Conservation (phyloP, 2,888 invertebrate genomes). For the Diogma glabrata region DNA sequence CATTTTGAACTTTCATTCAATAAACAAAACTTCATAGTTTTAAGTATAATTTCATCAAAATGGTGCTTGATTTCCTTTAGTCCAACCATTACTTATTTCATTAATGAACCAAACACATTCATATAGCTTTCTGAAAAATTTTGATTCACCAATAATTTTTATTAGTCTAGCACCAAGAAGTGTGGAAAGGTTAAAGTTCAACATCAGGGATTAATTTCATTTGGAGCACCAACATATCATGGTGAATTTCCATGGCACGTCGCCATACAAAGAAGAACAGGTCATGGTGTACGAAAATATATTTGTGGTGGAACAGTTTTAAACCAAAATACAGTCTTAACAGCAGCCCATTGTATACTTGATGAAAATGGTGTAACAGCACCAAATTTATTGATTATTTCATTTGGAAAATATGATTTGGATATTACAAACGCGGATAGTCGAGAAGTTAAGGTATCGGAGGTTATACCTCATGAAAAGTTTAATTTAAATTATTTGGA, state of each 20-base stretch:
- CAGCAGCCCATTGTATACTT: not conserved
- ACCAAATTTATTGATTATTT: not conserved
- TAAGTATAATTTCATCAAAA: too few species aligned
- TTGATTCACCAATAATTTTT: too few species aligned
- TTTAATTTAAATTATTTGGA: not conserved
- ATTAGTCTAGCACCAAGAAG: too few species aligned
- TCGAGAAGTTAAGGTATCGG: not conserved
- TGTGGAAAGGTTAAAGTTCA: too few species aligned
- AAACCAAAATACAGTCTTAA: not conserved
- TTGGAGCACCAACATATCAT: not conserved
- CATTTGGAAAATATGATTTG: not conserved
- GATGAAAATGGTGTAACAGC: not conserved
- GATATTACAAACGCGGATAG: not conserved
- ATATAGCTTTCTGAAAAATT: too few species aligned
- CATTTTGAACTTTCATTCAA: too few species aligned
- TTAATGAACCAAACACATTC: too few species aligned
- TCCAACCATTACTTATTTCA: too few species aligned
- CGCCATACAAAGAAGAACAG: not conserved
- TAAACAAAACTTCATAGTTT: too few species aligned
- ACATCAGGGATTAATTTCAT: not conserved
- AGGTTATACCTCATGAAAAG: not conserved
- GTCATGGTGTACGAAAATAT: not conserved
- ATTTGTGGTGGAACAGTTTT: not conserved
- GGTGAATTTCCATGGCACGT: slow-evolving; percentile 1
- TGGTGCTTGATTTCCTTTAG: too few species aligned